Percentiles rank a stretch among this genome's conserved stretches.
These are phyloP conservation scores for Meganola albula DNA, from an alignment of 2,888 invertebrate genomes.

Conservation along the genomic window DNA sequence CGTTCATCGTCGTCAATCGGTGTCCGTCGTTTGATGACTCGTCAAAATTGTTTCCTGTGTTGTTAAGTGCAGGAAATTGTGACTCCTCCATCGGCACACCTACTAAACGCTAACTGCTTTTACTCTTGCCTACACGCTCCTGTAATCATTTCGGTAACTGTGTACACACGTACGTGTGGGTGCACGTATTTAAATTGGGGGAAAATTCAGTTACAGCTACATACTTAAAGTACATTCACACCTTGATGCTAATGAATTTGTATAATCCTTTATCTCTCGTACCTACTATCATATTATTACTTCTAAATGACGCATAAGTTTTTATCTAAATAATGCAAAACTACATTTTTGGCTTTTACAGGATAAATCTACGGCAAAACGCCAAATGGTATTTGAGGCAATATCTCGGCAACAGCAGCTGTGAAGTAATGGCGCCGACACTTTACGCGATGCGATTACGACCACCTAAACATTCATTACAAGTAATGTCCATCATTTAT, in stretches of 20 bases:
- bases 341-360: constrained; percentile 42
- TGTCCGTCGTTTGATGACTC: constrained; percentile 73
- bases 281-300: background rate
- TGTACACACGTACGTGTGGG: constrained; percentile 1
- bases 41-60: constrained; percentile 75
- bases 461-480: constrained; percentile 78
- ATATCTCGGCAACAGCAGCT: constrained; percentile 74
- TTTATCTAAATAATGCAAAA: constrained; percentile 39
- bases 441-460: constrained; percentile 76
- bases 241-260: constrained; percentile 9
- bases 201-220: constrained; percentile 6
- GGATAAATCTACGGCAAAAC: constrained; percentile 60
- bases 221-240: constrained; percentile 2
- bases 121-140: constrained; percentile 22
- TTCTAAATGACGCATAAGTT: constrained; percentile 25
- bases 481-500: constrained; percentile 77
- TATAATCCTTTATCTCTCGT: constrained; percentile 2
- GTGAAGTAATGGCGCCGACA: constrained; percentile 74
- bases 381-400: constrained; percentile 66
- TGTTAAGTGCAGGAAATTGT: constrained; percentile 78
- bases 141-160: constrained; percentile 22
- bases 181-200: constrained; percentile 10
- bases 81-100: constrained; percentile 71
- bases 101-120: constrained; percentile 57
- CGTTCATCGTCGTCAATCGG: constrained; percentile 52